phyloP scores from a whole-genome alignment of 2,888 invertebrate genomes.

The Nineta flava region DNA sequence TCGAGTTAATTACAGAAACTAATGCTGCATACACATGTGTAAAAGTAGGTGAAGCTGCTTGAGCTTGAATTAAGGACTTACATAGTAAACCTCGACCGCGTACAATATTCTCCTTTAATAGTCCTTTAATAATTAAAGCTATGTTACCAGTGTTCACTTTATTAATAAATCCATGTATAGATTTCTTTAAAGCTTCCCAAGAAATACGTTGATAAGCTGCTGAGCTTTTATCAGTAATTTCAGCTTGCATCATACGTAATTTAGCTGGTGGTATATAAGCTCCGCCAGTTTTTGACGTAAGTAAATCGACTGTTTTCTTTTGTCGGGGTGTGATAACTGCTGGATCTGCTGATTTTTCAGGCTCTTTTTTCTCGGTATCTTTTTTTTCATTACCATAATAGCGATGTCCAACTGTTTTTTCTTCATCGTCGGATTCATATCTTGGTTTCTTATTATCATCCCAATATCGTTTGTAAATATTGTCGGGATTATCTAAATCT shows the following conservation, averaged over 20 bases:
- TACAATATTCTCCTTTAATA: constrained; percentile 90
- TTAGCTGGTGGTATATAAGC: constrained; percentile 98
- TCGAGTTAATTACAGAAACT: constrained; percentile 90
- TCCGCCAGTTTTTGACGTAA: constrained; percentile 76
- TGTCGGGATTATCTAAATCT: constrained; percentile 12
- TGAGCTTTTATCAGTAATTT: constrained; percentile 91
- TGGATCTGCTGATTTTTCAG: constrained; percentile 15
- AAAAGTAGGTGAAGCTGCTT: constrained; percentile 92
- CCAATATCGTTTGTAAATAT: constrained; percentile 20
- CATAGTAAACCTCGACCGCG: constrained; percentile 86
- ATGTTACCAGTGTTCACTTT: constrained; percentile 95
- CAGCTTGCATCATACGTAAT: constrained; percentile 85
- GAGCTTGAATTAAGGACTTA: constrained; percentile 90
- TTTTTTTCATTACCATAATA: constrained; percentile 18
- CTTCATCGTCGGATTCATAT: constrained; percentile 21
- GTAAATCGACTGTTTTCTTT: constrained; percentile 41
- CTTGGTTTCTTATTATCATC: constrained; percentile 20
- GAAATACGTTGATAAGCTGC: constrained; percentile 89
- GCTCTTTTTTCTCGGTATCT: constrained; percentile 8
- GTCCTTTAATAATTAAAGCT: constrained; percentile 73
- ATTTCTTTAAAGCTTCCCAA: constrained; percentile 98
- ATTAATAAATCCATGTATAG: constrained; percentile 94
- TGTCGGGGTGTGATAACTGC: constrained; percentile 23
- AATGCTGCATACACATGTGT: constrained; percentile 94
- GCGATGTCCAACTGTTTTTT: constrained; percentile 20